Percentiles rank a stretch among this genome's conserved stretches.
Conservation (phyloP, 1,140 invertebrate species). For the Caenorhabditis latens region DNA sequence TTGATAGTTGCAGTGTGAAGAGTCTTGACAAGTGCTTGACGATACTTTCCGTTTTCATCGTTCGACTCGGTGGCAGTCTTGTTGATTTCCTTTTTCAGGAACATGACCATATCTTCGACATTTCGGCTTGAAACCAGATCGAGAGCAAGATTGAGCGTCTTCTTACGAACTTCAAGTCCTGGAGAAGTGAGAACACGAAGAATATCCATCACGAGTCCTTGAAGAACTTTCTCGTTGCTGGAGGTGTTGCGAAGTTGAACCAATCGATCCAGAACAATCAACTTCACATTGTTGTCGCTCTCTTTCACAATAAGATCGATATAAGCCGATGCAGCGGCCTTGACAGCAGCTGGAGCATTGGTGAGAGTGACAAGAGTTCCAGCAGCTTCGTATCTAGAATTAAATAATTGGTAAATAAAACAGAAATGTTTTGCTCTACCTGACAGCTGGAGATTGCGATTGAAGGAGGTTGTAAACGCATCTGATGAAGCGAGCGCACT, state of each 20-base stretch:
- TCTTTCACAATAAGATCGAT: constrained; percentile 98
- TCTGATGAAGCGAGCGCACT: constrained; percentile 94
- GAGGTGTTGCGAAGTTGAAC: constrained; percentile 81
- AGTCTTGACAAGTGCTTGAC: constrained; percentile 93
- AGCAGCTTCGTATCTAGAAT: constrained; percentile 91
- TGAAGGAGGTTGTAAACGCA: constrained; percentile 98
- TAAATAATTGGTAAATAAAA: not conserved
- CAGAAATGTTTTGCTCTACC: not conserved
- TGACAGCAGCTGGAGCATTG: constrained; percentile 94
- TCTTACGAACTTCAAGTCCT: constrained; percentile 82
- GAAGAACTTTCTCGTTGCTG: constrained; percentile 89
- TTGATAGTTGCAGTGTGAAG: constrained; percentile 94
- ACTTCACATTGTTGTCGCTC: constrained; percentile 99
- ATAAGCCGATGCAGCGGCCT: constrained; percentile 95
- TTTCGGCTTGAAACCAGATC: constrained; percentile 93
- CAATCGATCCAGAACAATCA: constrained; percentile 95
- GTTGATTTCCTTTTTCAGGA: constrained; percentile 81
- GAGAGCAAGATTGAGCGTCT: constrained; percentile 87
- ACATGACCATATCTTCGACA: constrained; percentile 86
- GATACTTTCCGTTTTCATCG: constrained; percentile 92
- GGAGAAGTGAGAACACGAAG: constrained; percentile 80
- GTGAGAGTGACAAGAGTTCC: constrained; percentile 99
- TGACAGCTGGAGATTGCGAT: constrained; percentile 92
- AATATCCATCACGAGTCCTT: constrained; percentile 97
- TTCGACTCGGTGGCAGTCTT: constrained; percentile 89